These are phyloP conservation scores for Chelonus insularis DNA, from an alignment of 1,140 invertebrate species.

Conservation along the genomic window DNA sequence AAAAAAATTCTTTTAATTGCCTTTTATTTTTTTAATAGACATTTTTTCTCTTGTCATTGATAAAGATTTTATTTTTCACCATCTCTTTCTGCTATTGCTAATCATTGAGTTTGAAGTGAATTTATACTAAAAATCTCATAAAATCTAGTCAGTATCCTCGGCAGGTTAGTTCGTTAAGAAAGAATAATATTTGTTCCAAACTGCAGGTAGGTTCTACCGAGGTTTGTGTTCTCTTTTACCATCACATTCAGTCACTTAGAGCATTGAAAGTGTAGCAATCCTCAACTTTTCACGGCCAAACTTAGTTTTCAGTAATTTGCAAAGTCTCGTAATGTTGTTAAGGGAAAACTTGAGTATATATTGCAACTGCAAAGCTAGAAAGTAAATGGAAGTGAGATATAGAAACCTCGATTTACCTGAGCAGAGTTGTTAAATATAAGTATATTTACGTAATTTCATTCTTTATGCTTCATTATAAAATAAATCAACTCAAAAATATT, in stretches of 20 bases:
- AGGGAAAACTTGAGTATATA: conserved; percentile 15
- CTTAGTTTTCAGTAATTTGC: conserved; percentile 33
- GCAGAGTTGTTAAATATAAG: no score
- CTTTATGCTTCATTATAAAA: no score
- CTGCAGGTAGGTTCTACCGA: conserved; percentile 10
- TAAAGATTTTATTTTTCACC: not conserved
- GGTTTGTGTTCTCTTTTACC: not conserved
- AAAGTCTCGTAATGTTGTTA: conserved; percentile 31
- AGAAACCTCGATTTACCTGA: conserved; percentile 4
- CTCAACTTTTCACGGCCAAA: conserved; percentile 26
- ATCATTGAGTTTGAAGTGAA: no score
- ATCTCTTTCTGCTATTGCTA: not conserved
- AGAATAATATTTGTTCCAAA: conserved; percentile 37
- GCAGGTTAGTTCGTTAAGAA: conserved; percentile 36
- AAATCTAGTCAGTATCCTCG: conserved; percentile 19
- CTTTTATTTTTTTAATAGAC: not conserved
- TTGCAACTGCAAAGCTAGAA: conserved; percentile 2
- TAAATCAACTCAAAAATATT: no score
- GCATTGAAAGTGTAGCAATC: conserved; percentile 3
- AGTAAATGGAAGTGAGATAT: conserved; percentile 2
- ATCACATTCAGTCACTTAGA: no score
- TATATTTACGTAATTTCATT: no score
- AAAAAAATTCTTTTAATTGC: no score
- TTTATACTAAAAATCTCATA: no score
- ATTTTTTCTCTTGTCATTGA: conserved; percentile 18